Evolutionary conservation across 2,888 invertebrate species (phyloP), one percentile per base, ranked within the genome.

Genomic region (Apoderus coryli): DNA sequence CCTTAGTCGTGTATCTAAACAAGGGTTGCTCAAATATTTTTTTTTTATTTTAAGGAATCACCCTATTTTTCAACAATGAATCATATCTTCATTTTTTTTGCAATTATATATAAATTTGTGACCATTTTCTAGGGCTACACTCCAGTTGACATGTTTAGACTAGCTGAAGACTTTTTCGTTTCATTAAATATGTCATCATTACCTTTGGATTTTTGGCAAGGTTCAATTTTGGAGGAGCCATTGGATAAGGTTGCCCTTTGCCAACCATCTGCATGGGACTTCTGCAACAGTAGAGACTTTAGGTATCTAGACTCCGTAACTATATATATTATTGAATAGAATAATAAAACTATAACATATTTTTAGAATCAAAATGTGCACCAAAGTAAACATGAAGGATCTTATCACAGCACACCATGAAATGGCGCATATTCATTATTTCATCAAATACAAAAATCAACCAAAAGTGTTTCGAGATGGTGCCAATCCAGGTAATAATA

Each of bases 401-500:
- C 53, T 89, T 40, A 69, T 88, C 32, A 86, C 85, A 1, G 79
- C 82, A 0, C 89, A 90, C 46, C 90, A 90, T 46, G 90, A 90
- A 60, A 79, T 89, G 79, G 82, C 85, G 0, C 89, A 89, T 49
- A 74, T 89, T 30, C 76, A 89, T 47, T 90, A 90, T 54, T 89
- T 85, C 61, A 60, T 86, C 46, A 76, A 79, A 16, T 89, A 89
- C 56, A 71, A 72, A 33, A 72, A 81, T 48, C 72, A 76, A 45
- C 86, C 88, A 2, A 79, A 84, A 48, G 74, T 84, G 30, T 92
- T 84, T 62, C 66, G 89, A 27, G 82, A 81, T 50, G 92, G 90
- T 1, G 90, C 92, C 2, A 93, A 92, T 63, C 88, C 90, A 61
- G 88, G 88, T 76, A n/a, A n/a, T n/a, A n/a, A n/a, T n/a, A n/a